phyloP scores from a whole-genome alignment of 2,797 vertebrate genomes.

The Sebastes itinus region DNA sequence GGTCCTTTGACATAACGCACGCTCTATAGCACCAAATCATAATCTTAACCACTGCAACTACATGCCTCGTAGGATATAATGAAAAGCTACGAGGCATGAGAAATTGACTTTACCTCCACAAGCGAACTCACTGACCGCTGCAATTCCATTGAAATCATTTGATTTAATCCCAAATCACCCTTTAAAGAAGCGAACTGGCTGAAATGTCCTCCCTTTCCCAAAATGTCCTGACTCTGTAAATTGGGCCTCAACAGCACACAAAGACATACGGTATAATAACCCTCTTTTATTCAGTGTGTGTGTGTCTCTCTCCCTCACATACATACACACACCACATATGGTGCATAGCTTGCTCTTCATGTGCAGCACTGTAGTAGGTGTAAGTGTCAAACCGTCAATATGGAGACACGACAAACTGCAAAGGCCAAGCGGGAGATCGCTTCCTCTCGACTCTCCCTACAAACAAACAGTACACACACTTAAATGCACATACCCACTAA shows the following conservation, averaged over 20 bases:
- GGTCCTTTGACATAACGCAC: background rate
- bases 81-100: background rate
- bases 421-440: conserved; percentile 24
- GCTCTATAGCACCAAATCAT: background rate
- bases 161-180: background rate
- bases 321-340: conserved; percentile 4
- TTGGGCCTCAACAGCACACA: background rate
- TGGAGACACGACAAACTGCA: conserved; percentile 42
- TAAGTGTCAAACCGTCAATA: conserved; percentile 51
- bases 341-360: background rate
- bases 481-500: background rate
- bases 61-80: background rate
- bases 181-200: background rate
- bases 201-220: background rate
- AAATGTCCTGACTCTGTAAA: background rate
- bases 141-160: background rate
- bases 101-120: background rate
- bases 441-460: background rate
- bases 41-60: background rate
- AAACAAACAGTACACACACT: background rate
- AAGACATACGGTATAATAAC: background rate
- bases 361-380: conserved; percentile 18
- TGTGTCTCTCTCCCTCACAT: background rate
- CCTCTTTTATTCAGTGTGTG: background rate
- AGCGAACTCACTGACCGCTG: background rate